Conservation (phyloP, 2,797 vertebrate genomes). For the Crocodylus rhombifer region DNA sequence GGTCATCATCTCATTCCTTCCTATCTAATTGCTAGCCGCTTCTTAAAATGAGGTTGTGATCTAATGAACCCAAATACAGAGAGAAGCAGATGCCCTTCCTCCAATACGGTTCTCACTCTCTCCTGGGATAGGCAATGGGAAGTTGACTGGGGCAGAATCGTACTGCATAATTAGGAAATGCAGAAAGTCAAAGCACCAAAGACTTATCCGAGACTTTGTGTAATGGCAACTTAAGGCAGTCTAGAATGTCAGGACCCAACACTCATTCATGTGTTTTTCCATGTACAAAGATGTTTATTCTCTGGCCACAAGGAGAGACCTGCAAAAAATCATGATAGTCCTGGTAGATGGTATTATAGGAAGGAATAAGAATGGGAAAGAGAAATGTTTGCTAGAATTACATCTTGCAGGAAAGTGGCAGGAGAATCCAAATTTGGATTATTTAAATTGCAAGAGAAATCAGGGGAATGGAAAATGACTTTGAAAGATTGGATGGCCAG, state of each 20-base stretch:
- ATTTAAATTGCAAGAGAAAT: constrained; percentile 50
- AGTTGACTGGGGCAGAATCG: not conserved
- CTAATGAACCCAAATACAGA: too few species aligned
- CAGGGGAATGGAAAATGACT: constrained; percentile 47
- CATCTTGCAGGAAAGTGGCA: not conserved
- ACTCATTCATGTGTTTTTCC: rapidly evolving
- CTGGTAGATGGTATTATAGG: not conserved
- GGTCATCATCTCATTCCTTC: not conserved
- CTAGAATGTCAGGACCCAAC: not conserved
- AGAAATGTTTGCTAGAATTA: constrained; percentile 25
- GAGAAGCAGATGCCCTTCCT: too few species aligned
- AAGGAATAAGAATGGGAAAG: constrained; percentile 1
- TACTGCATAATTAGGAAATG: not conserved
- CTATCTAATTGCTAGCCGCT: not conserved
- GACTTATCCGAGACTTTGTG: not conserved
- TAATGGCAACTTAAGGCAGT: not conserved
- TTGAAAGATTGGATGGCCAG: constrained; percentile 33
- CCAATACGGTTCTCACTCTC: not conserved
- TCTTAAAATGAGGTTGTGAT: not conserved
- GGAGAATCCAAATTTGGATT: constrained; percentile 32
- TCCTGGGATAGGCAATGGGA: not conserved
- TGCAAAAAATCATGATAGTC: constrained; percentile 14
- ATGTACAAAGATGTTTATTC: not conserved
- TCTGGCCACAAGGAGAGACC: constrained; percentile 26
- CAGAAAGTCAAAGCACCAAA: not conserved